phyloP scores from a whole-genome alignment of 53 echinoderm and acorn worm species.

The Pentamera pediparva region DNA sequence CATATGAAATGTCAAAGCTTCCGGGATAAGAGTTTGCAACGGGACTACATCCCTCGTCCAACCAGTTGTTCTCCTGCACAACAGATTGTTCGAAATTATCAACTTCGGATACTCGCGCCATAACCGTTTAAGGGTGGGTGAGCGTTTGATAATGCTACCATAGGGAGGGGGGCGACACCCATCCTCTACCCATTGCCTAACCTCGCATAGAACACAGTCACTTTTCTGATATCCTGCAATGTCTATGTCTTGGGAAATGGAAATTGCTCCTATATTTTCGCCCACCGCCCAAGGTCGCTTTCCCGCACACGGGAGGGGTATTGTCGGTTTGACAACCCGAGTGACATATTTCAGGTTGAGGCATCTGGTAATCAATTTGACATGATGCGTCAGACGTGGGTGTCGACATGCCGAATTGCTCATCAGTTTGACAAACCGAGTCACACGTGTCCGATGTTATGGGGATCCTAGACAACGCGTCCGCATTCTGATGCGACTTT shows the following conservation, averaged over 20 bases:
- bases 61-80: neutral
- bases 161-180: neutral
- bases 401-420: neutral
- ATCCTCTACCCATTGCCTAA: no score
- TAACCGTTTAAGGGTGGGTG: neutral
- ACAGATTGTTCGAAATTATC: neutral
- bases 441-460: neutral
- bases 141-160: neutral
- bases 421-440: neutral
- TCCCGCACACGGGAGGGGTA: neutral
- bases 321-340: no score
- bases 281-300: no score
- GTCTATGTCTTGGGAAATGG: no score
- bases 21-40: constrained; percentile 1
- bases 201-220: no score
- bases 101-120: neutral
- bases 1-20: neutral
- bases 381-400: neutral
- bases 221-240: no score
- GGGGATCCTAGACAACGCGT: neutral
- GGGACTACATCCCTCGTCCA: neutral
- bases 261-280: no score
- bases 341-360: no score
- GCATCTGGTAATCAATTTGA: no score
- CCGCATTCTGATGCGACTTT: neutral